phyloP scores from a whole-genome alignment of 1,140 invertebrate species.

The Papilio polytes region DNA sequence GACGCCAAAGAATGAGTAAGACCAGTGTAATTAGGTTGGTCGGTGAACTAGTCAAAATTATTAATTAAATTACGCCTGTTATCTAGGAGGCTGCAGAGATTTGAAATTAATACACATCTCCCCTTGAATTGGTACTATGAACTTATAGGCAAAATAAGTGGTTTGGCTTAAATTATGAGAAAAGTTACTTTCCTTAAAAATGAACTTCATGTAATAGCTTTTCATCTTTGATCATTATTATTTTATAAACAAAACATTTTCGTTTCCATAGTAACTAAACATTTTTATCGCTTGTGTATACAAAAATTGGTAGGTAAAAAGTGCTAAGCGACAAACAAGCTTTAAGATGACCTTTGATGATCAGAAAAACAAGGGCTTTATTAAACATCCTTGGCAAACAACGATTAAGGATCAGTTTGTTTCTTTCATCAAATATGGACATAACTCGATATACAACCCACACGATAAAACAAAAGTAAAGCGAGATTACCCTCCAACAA shows the following conservation, averaged over 20 bases:
- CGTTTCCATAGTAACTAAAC: background rate
- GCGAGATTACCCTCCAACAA: constrained; percentile 45
- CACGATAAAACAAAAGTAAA: constrained; percentile 52
- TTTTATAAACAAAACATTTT: background rate
- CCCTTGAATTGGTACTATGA: too few species aligned
- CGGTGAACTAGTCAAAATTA: too few species aligned
- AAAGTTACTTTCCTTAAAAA: too few species aligned
- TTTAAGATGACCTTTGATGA: background rate
- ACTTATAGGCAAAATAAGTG: too few species aligned
- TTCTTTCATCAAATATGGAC: constrained; percentile 59
- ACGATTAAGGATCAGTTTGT: constrained; percentile 57
- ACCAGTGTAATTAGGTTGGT: too few species aligned
- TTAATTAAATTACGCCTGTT: too few species aligned
- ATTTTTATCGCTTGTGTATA: background rate
- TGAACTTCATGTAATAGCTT: too few species aligned
- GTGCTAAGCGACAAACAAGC: background rate
- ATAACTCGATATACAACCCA: constrained; percentile 70
- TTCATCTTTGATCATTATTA: too few species aligned
- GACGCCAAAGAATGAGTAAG: too few species aligned
- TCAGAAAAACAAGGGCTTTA: constrained; percentile 42
- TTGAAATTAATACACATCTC: too few species aligned
- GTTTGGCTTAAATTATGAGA: too few species aligned
- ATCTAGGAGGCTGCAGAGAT: too few species aligned
- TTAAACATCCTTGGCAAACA: constrained; percentile 66
- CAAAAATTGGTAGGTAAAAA: background rate